These are phyloP conservation scores for Festucalex cinctus DNA, from an alignment of 2,113 vertebrate genomes.

Conservation along the genomic window DNA sequence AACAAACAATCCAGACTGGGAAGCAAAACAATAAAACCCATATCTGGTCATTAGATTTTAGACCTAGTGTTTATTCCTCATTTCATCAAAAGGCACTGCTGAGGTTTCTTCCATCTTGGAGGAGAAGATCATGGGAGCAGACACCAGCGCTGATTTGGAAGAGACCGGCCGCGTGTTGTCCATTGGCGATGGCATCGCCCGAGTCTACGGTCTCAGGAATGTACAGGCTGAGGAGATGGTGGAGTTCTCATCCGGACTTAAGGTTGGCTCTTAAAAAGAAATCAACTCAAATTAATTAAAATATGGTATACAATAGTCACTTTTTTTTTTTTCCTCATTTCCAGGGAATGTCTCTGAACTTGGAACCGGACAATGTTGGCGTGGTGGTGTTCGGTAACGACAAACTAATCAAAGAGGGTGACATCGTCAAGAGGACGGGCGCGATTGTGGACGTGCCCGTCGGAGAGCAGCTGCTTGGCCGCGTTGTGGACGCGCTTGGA, in stretches of 20 bases:
- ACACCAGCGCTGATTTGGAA: conserved; percentile 85
- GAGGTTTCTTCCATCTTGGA: conserved; percentile 96
- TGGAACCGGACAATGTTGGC: conserved; percentile 97
- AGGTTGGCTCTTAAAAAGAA: conserved; percentile 66
- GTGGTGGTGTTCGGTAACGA: conserved; percentile 98
- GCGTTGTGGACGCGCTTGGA: conserved; percentile 93
- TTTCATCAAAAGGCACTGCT: conserved; percentile 77
- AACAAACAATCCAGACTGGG: no score
- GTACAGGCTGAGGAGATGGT: conserved; percentile 99
- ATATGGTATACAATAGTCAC: background rate
- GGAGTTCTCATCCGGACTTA: conserved; percentile 96
- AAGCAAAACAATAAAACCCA: background rate
- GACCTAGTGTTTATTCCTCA: background rate
- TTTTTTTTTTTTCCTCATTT: conserved; percentile 1
- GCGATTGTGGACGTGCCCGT: conserved; percentile 97
- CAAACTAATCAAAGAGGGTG: conserved; percentile 96
- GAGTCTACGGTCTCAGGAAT: conserved; percentile 91
- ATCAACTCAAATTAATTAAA: background rate
- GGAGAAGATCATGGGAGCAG: conserved; percentile 90
- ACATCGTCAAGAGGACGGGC: conserved; percentile 93
- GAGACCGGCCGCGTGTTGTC: conserved; percentile 95
- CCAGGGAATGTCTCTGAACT: conserved; percentile 97
- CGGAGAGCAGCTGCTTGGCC: conserved; percentile 88
- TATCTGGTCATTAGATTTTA: background rate
- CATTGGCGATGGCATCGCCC: conserved; percentile 94